Base-by-base conservation (phyloP, 2,888 invertebrate genomes). In the Argyresthia albistria region DNA sequence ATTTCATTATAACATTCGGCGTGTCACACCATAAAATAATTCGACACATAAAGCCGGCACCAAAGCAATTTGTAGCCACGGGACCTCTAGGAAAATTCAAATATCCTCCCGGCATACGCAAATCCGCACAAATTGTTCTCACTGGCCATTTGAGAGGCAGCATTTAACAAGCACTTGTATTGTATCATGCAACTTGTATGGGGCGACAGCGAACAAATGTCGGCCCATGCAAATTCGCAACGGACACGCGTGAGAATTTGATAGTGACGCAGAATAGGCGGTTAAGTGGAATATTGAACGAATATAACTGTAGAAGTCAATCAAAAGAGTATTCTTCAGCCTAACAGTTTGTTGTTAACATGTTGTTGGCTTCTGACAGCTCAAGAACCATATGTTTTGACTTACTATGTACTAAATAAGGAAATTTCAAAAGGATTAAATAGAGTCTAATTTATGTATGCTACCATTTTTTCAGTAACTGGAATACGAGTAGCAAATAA, bases 91-190 rank as follows among this genome's bases (percentile, higher is more conserved):
- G 65, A 67, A 52, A 67, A 65, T 69, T 69, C 65, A 67, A 69
- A 65, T 69, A 67, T 67, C 64, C 64, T 62, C 58, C 57, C 58
- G 56, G 55, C 57, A 56, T 60, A 69, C 65, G 66, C 69, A 67
- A 67, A 67, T 70, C 59, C 60, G 66, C 65, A 69, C 69, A 73
- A 77, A 76, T 77, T 76, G 71, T 76, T 75, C 68, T 62, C 61
- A 62, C 63, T 57, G 55, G 61, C 58, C 57, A 11, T 12, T 15
- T 9, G 14, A 15, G n/a, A 15, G 37, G 12, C 36, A 12, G 37
- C 45, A 9, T 45, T 14, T 25, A 25, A 25, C 25, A 25, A 25
- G 25, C 25, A 25, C 25, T 25, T 25, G 25, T 25, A 25, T 25
- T 25, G 25, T 25, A 25, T 25, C 25, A 25, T 25, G 66, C 70